These are phyloP conservation scores for Amblyjoppa fuscipennis DNA, from an alignment of 2,888 invertebrate genomes.

Conservation along the genomic window DNA sequence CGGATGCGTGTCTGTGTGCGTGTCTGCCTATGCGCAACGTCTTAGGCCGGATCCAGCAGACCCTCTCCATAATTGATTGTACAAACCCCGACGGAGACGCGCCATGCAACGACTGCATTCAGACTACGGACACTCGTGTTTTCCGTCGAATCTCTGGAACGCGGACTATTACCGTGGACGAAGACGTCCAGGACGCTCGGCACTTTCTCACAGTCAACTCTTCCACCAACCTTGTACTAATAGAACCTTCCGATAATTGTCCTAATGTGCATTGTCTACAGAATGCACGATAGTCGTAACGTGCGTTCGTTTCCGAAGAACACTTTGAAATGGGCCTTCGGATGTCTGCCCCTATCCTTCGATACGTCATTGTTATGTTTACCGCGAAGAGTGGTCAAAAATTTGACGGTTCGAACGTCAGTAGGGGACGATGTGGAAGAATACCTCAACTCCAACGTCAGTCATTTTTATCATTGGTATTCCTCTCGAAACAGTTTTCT, in stretches of 20 bases:
- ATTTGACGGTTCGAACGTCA: too few species aligned
- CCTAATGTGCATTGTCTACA: conserved; percentile 38
- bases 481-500: too few species aligned
- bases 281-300: neutral
- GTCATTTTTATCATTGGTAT: too few species aligned
- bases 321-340: neutral
- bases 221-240: conserved; percentile 10
- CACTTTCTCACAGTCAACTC: conserved; percentile 30
- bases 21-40: neutral
- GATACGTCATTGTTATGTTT: neutral
- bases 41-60: conserved; percentile 1
- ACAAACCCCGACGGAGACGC: conserved; percentile 69
- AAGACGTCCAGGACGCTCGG: neutral
- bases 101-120: neutral
- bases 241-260: conserved; percentile 21
- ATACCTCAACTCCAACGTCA: too few species aligned
- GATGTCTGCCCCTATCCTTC: neutral
- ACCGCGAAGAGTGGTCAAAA: neutral
- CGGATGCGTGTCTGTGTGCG: neutral
- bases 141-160: neutral
- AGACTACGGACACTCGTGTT: neutral
- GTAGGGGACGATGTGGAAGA: too few species aligned
- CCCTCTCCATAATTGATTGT: conserved; percentile 72
- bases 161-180: neutral
- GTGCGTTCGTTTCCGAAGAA: conserved; percentile 6